Evolutionary conservation across 2,888 invertebrate species (phyloP).

Genomic region (Seira musarum): DNA sequence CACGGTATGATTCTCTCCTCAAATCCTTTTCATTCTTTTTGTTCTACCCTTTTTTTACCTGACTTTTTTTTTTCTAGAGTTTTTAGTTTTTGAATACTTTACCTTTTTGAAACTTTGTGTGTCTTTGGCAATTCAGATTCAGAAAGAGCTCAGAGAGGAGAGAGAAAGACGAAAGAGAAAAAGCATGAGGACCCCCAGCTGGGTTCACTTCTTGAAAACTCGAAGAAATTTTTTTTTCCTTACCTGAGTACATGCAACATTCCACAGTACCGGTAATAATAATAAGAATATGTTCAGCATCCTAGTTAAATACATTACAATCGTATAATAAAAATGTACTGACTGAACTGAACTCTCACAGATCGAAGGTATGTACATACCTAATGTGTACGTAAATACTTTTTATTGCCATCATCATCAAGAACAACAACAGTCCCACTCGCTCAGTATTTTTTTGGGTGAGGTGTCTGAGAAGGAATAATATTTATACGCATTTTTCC

Average conservation of each 20-base stretch:
- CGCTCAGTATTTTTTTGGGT: neutral
- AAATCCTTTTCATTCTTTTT: neutral
- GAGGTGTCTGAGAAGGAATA: slow-evolving; percentile 12
- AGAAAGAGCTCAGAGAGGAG: slow-evolving; percentile 35
- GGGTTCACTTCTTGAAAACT: slow-evolving; percentile 46
- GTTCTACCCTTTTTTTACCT: neutral
- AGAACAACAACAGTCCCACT: neutral
- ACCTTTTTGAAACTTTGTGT: neutral
- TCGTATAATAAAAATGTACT: neutral
- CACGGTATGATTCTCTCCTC: neutral
- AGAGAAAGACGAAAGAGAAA: slow-evolving; percentile 4
- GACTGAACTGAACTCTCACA: neutral
- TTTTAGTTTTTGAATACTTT: slow-evolving; percentile 1
- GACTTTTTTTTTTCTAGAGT: slow-evolving; percentile 12
- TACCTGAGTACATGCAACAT: slow-evolving; percentile 29
- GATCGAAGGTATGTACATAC: neutral
- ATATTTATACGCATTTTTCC: slow-evolving; percentile 4
- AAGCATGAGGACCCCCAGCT: slow-evolving; percentile 60
- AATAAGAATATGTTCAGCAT: slow-evolving; percentile 8
- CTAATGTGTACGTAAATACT: slow-evolving; percentile 15
- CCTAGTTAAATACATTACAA: slow-evolving; percentile 1
- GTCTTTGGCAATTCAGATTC: neutral
- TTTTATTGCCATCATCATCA: slow-evolving; percentile 12
- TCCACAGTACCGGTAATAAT: slow-evolving; percentile 18
- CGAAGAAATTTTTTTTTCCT: slow-evolving; percentile 27